These are phyloP conservation scores for Apodemus sylvaticus DNA, from an alignment of 2,113 vertebrate species.

Conservation along the genomic window DNA sequence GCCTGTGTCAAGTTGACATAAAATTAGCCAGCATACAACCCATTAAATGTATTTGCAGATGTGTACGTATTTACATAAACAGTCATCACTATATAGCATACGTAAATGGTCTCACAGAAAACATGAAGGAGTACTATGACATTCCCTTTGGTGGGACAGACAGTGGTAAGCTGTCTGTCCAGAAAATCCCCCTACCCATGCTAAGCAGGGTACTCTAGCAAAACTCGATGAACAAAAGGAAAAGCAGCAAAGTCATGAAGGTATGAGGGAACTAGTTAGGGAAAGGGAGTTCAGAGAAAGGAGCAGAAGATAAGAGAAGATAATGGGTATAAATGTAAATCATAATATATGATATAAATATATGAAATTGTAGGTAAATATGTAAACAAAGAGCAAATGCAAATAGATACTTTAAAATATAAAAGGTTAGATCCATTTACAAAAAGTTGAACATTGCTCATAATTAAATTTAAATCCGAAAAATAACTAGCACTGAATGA, in stretches of 20 bases:
- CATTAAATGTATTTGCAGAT: neutral
- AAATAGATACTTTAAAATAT: neutral
- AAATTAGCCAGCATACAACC: neutral
- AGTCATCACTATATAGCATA: neutral
- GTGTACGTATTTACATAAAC: neutral
- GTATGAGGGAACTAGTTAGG: neutral
- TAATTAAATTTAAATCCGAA: conserved; percentile 41
- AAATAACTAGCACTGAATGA: conserved; percentile 4
- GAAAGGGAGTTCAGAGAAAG: neutral
- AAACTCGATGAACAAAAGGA: neutral
- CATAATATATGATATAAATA: neutral
- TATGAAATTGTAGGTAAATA: neutral
- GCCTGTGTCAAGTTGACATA: neutral
- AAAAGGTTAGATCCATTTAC: neutral
- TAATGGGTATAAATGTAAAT: neutral
- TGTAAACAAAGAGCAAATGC: neutral
- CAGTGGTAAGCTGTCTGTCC: neutral
- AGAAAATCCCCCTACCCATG: neutral
- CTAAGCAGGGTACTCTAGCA: neutral
- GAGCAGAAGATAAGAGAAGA: neutral
- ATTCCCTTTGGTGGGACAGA: neutral
- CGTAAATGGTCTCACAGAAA: neutral
- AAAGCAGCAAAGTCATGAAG: neutral
- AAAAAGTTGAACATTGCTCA: neutral
- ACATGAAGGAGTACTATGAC: neutral